Evolutionary conservation across 2,888 invertebrate species (phyloP), one percentile per base, ranked within the genome.

Genomic region (Mesorhabditis spiculigera): DNA sequence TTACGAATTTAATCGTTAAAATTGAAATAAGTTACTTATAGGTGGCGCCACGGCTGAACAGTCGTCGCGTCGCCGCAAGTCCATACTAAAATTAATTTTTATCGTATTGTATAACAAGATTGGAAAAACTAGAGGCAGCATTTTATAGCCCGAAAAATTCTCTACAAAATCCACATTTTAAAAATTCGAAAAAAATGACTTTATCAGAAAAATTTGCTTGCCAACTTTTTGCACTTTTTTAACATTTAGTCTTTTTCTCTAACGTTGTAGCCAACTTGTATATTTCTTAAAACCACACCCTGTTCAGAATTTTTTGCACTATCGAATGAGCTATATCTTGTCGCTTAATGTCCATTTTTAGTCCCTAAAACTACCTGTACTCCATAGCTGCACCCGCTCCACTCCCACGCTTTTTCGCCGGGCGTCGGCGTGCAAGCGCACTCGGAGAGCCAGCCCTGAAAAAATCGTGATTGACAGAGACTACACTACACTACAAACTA

Each of bases 341-440:
- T 28, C 28, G 28, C 28, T 28, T 28, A 28, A 28, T 28, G 3
- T 28, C 28, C 3, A 28, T 28, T 28, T 28, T 1, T 28, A 28
- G n/a, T 3, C 28, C 28, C 78, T 70, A 4, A 93, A 93, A 28
- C 1, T 86, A 91, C 94, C 72, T 92, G 91, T 84, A 94, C 90
- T 86, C 94, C 94, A 86, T 94, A 93, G 4, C 93, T 93, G 86
- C 94, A 94, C 1, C 94, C 94, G 69, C 92, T 92, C 94, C 94
- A 94, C 87, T 93, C 93, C 93, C 93, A 94, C 5, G 79, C 10
- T n/a, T 50, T 50, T 50, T 50, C 58, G 58, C 58, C 58, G n/a
- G 58, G 10, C 58, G 58, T 50, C 58, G 58, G 58, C 8, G 58
- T 50, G n/a, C 58, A 50, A 10, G 58, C 58, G 58, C 58, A 50